phyloP scores from a whole-genome alignment of 2,797 vertebrate genomes.

The Okamejei kenojei region DNA sequence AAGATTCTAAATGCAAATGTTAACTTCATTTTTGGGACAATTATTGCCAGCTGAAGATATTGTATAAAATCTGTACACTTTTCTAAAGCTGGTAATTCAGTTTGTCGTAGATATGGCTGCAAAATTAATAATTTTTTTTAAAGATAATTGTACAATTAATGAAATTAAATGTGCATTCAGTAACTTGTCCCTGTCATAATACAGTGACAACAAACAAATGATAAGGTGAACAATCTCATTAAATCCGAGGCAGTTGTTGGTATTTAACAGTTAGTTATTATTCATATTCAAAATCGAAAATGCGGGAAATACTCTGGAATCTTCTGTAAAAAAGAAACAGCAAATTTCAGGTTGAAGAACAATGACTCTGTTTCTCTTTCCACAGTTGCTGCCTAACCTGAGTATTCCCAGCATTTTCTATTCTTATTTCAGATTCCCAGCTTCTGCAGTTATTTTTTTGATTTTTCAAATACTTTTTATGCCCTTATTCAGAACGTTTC shows the following conservation, averaged over 20 bases:
- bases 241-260: background rate
- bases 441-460: too few relatives aligned
- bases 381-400: too few relatives aligned
- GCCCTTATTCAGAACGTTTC: conserved; percentile 28
- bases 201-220: background rate
- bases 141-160: background rate
- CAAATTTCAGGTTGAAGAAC: too few relatives aligned
- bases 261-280: background rate
- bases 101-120: background rate
- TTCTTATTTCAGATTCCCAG: too few relatives aligned
- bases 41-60: background rate
- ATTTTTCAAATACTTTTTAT: background rate
- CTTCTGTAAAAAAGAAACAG: too few relatives aligned
- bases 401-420: too few relatives aligned
- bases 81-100: background rate
- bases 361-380: too few relatives aligned
- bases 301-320: too few relatives aligned
- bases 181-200: background rate
- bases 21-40: background rate
- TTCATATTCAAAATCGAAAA: too few relatives aligned
- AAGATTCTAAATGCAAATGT: background rate
- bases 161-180: background rate
- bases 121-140: background rate
- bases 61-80: background rate
- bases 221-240: background rate